Evolutionary conservation across 1,140 invertebrate species (phyloP).

Genomic region (Lineus longissimus): DNA sequence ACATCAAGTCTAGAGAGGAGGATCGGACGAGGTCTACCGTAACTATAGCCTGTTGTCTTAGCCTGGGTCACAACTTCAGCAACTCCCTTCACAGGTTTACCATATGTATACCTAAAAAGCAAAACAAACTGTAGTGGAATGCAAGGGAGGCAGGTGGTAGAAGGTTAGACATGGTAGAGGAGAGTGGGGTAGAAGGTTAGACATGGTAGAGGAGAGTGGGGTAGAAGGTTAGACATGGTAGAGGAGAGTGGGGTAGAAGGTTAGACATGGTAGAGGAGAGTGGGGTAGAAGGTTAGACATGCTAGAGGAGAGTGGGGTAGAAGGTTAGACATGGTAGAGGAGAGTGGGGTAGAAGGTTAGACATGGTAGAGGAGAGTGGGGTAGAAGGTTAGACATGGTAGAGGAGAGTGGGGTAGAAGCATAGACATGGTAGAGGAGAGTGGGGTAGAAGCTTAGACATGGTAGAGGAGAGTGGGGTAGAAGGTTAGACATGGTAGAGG

Average conservation of each 20-base stretch:
- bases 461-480: background rate
- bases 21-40: background rate
- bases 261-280: background rate
- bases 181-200: background rate
- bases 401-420: background rate
- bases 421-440: background rate
- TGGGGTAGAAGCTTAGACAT: too few relatives aligned
- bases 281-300: background rate
- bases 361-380: too few relatives aligned
- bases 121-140: conserved; percentile 10
- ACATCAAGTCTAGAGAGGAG: background rate
- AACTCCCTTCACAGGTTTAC: conserved; percentile 67
- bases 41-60: conserved; percentile 8
- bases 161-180: background rate
- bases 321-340: too few relatives aligned
- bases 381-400: background rate
- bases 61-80: conserved; percentile 30
- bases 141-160: background rate
- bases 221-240: background rate
- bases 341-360: conserved; percentile 55
- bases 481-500: background rate
- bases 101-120: conserved; percentile 69
- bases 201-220: background rate
- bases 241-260: background rate
- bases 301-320: too few relatives aligned